Evolutionary conservation across 2,888 invertebrate species (phyloP).

Genomic region (Nudaria mundana): DNA sequence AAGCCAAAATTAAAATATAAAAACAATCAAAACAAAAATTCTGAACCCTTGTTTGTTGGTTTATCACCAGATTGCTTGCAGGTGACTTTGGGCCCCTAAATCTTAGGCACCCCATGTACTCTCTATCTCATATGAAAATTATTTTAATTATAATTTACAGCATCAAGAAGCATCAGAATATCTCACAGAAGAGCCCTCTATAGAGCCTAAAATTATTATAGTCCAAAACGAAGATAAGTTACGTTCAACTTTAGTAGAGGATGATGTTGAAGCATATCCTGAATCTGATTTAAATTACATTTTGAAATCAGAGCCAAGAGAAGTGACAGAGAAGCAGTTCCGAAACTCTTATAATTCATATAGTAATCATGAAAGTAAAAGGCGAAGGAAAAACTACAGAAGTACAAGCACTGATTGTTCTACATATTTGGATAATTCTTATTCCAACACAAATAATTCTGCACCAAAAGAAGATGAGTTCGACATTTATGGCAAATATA

Average conservation of each 20-base stretch:
- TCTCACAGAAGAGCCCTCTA: too few relatives aligned
- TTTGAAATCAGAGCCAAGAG: slow-evolving; percentile 46
- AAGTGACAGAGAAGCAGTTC: slow-evolving; percentile 16
- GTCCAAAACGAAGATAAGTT: slow-evolving; percentile 30
- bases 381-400: slow-evolving; percentile 49
- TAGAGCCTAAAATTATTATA: too few relatives aligned
- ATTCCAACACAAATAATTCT: slow-evolving; percentile 33
- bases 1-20: too few relatives aligned
- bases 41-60: too few relatives aligned
- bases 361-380: slow-evolving; percentile 37
- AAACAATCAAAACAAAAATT: too few relatives aligned
- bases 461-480: slow-evolving; percentile 67
- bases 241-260: too few relatives aligned
- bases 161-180: slow-evolving; percentile 31
- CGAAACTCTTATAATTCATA: slow-evolving; percentile 1
- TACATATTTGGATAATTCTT: slow-evolving; percentile 39
- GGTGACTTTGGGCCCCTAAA: too few relatives aligned
- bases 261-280: slow-evolving; percentile 38
- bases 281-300: slow-evolving; percentile 35
- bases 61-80: too few relatives aligned
- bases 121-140: too few relatives aligned
- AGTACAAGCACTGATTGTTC: slow-evolving; percentile 45
- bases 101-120: too few relatives aligned
- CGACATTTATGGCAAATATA: slow-evolving; percentile 71
- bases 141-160: slow-evolving; percentile 19